Evolutionary conservation across 2,113 vertebrate species (phyloP).

Genomic region (Python bivittatus): DNA sequence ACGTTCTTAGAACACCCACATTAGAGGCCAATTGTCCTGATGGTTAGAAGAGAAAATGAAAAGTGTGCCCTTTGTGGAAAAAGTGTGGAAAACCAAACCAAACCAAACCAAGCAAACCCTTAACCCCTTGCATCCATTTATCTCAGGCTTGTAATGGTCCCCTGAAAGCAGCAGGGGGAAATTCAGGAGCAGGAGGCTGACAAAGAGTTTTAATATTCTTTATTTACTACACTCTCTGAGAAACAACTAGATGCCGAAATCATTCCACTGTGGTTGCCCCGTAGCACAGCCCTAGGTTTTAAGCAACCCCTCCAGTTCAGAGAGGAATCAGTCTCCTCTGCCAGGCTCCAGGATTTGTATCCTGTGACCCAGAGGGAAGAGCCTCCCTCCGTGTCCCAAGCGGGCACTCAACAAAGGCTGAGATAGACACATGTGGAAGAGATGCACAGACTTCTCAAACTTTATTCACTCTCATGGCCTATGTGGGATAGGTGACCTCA

Average conservation of each 20-base stretch:
- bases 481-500: too few species aligned
- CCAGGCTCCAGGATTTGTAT: neutral
- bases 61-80: neutral
- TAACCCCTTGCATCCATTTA: neutral
- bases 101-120: neutral
- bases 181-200: neutral
- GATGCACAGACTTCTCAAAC: neutral
- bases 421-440: neutral
- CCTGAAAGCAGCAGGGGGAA: fast-evolving
- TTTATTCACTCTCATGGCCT: too few species aligned
- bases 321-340: neutral
- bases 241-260: neutral
- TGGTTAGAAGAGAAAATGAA: too few species aligned
- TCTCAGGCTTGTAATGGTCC: neutral
- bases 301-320: neutral
- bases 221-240: neutral
- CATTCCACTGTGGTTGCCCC: neutral
- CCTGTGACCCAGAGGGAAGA: neutral
- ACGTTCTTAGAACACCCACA: too few species aligned
- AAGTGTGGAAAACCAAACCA: too few species aligned
- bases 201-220: neutral
- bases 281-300: neutral
- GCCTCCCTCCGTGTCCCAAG: too few species aligned
- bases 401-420: neutral
- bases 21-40: neutral